phyloP scores from a whole-genome alignment of 2,888 invertebrate genomes.

The Ophraella communa region DNA sequence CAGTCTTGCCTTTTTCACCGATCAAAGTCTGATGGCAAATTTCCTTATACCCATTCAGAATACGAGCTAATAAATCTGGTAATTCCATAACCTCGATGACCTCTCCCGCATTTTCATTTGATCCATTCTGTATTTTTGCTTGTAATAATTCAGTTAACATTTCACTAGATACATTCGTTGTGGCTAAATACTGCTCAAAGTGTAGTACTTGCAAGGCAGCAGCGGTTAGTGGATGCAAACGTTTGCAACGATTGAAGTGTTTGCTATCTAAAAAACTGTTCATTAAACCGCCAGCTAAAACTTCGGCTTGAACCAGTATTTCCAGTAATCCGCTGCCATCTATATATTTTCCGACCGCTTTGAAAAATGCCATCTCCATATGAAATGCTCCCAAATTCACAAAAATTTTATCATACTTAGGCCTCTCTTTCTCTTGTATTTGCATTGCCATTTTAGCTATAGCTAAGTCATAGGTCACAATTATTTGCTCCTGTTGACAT shows the following conservation, averaged over 20 bases:
- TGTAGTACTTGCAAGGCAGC: conserved; percentile 23
- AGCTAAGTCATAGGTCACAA: conserved; percentile 43
- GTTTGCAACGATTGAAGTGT: conserved; percentile 12
- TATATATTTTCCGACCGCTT: too few species aligned
- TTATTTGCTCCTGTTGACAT: conserved; percentile 15
- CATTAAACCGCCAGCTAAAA: too few species aligned
- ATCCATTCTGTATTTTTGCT: conserved; percentile 23
- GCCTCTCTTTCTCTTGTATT: conserved; percentile 44
- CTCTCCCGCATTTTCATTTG: conserved; percentile 13
- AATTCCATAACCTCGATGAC: conserved; percentile 24
- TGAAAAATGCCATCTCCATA: too few species aligned
- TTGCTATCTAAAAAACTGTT: too few species aligned
- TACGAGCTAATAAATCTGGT: conserved; percentile 13
- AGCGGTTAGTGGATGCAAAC: conserved; percentile 18
- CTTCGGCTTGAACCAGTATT: too few species aligned
- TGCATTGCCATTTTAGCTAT: conserved; percentile 43
- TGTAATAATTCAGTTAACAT: conserved; percentile 20
- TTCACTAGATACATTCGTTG: conserved; percentile 23
- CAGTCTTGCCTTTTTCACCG: conserved; percentile 22
- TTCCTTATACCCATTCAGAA: conserved; percentile 19
- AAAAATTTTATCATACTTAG: conserved; percentile 42
- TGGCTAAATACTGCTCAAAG: conserved; percentile 22
- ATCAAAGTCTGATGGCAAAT: conserved; percentile 18
- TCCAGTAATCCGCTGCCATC: too few species aligned
- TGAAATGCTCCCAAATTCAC: conserved; percentile 19